phyloP scores from a whole-genome alignment of 2,888 invertebrate species.

The Hipparchia semele region DNA sequence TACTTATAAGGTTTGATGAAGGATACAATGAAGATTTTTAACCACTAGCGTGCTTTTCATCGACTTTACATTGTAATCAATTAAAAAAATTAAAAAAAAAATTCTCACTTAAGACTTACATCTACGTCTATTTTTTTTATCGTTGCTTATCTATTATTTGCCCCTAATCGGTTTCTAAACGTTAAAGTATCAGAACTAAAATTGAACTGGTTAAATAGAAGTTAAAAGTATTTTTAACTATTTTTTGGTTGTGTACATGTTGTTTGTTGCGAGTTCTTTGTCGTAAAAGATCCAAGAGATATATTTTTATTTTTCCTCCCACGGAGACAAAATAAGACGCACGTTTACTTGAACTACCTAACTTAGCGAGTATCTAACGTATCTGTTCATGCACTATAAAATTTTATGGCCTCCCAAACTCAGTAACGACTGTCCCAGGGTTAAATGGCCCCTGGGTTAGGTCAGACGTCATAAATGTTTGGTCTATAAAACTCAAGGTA shows the following conservation, averaged over 20 bases:
- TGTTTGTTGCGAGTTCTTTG: not conserved
- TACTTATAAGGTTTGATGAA: not conserved
- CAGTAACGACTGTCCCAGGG: constrained; percentile 40
- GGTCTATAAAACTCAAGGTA: constrained; percentile 33
- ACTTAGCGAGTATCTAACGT: constrained; percentile 11
- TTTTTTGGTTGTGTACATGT: not conserved
- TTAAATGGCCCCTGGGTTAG: constrained; percentile 40
- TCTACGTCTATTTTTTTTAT: too few species aligned
- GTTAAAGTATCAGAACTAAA: too few species aligned
- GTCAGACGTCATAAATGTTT: constrained; percentile 43
- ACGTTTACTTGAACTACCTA: constrained; percentile 18
- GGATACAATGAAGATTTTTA: too few species aligned
- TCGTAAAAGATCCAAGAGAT: not conserved
- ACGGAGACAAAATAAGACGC: constrained; percentile 18
- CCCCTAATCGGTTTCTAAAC: too few species aligned
- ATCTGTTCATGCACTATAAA: constrained; percentile 38
- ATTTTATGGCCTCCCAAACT: constrained; percentile 41
- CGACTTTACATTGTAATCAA: too few species aligned
- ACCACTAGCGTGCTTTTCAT: too few species aligned
- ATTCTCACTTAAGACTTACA: too few species aligned
- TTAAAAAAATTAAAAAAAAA: too few species aligned
- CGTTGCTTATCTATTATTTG: too few species aligned
- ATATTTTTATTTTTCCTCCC: constrained; percentile 11
- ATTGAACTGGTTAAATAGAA: too few species aligned
- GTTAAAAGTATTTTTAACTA: too few species aligned